A percentile compares a stretch with the other conserved stretches of the same genome.
Conservation (phyloP, 2,888 invertebrate species). For the Mesorhabditis sp. region DNA sequence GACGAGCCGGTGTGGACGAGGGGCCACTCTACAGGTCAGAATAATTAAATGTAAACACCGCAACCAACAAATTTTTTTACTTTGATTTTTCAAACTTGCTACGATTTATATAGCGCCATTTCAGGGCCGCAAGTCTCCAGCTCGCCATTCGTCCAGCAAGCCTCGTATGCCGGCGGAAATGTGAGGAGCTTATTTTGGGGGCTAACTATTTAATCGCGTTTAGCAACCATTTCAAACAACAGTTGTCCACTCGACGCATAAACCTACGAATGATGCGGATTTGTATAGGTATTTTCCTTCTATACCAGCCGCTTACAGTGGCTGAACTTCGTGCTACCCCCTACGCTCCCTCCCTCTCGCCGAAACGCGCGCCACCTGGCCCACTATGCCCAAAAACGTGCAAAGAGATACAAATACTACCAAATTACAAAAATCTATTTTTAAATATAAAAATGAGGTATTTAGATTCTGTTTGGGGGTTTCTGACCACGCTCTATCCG, state of each 20-base stretch:
- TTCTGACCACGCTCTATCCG: too few relatives aligned
- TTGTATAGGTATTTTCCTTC: conserved; percentile 42
- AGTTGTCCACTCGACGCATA: conserved; percentile 51
- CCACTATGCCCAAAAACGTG: too few relatives aligned
- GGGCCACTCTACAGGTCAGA: conserved; percentile 12
- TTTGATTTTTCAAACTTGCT: background rate
- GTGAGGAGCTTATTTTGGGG: conserved; percentile 19
- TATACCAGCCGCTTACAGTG: background rate
- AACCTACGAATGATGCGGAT: conserved; percentile 51
- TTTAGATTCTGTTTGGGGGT: background rate
- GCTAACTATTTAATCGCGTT: background rate
- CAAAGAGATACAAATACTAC: background rate
- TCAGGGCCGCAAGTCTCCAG: conserved; percentile 12
- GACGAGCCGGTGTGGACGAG: conserved; percentile 41
- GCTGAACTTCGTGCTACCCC: too few relatives aligned
- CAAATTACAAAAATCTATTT: background rate
- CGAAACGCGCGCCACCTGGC: too few relatives aligned
- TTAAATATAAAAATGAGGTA: background rate
- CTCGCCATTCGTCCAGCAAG: conserved; percentile 11
- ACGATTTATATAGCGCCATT: background rate
- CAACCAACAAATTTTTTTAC: background rate
- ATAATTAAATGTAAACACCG: background rate
- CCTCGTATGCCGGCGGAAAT: conserved; percentile 13
- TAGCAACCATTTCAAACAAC: conserved; percentile 40
- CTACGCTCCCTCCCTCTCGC: too few relatives aligned